These are phyloP conservation scores for Ditylenchus weischeri DNA, from an alignment of 2,888 invertebrate species.

Conservation along the genomic window DNA sequence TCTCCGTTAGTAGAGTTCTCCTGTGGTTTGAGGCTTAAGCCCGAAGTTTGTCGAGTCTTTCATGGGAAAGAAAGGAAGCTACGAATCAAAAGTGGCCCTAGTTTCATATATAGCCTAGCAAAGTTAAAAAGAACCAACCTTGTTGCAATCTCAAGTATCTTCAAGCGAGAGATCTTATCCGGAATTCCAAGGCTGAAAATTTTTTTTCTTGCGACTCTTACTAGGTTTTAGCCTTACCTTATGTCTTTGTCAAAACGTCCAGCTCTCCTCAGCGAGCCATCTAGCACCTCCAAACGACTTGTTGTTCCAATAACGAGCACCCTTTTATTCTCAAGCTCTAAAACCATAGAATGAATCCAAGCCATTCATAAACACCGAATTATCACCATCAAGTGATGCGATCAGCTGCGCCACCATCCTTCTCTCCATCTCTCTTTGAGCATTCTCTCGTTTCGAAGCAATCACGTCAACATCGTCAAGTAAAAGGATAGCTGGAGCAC, in stretches of 20 bases:
- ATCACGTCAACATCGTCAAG: constrained; percentile 97
- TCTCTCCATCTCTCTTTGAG: constrained; percentile 91
- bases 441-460: constrained; percentile 81
- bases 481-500: constrained; percentile 52
- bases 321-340: constrained; percentile 11
- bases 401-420: constrained; percentile 88
- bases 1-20: too few relatives aligned
- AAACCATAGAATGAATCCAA: background rate
- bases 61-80: too few relatives aligned
- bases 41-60: too few relatives aligned
- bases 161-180: constrained; percentile 72
- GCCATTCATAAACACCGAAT: background rate
- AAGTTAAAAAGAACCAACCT: constrained; percentile 12
- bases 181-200: constrained; percentile 75
- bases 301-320: constrained; percentile 81
- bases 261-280: constrained; percentile 83
- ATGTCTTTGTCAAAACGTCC: constrained; percentile 88
- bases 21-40: too few relatives aligned
- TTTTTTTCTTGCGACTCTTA: too few relatives aligned
- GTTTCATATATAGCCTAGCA: too few relatives aligned
- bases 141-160: constrained; percentile 47
- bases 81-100: too few relatives aligned
- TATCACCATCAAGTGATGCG: constrained; percentile 77
- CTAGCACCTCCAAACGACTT: constrained; percentile 84
- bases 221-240: too few relatives aligned